Evolutionary conservation across 2,797 vertebrate genomes (phyloP).

Genomic region (Lerista edwardsae): DNA sequence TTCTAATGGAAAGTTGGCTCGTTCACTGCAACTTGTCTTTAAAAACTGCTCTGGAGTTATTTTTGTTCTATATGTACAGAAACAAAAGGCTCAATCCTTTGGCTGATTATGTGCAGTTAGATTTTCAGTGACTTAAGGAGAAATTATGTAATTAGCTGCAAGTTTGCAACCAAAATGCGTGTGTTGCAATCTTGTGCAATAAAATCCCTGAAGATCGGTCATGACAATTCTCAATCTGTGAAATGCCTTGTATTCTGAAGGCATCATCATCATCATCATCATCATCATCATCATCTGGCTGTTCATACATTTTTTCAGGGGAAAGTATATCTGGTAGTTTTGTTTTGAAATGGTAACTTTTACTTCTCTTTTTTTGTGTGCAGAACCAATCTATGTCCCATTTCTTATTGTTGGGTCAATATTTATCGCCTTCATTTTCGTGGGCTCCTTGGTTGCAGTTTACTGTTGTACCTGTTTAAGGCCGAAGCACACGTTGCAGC

Average conservation of each 20-base stretch:
- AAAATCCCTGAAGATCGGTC: too few species aligned
- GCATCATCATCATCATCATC: neutral
- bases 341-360: too few species aligned
- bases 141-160: neutral
- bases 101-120: neutral
- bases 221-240: too few species aligned
- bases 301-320: neutral
- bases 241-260: neutral
- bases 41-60: neutral
- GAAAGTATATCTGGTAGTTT: neutral
- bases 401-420: constrained; percentile 98
- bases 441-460: constrained; percentile 92
- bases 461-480: constrained; percentile 97
- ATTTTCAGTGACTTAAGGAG: neutral
- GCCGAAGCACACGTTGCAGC: constrained; percentile 91
- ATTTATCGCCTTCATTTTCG: constrained; percentile 95
- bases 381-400: constrained; percentile 96
- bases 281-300: neutral
- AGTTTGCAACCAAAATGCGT: too few species aligned
- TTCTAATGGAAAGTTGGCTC: neutral
- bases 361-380: neutral
- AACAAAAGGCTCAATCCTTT: neutral
- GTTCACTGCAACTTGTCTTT: neutral
- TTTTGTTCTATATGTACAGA: neutral
- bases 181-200: too few species aligned